Percentiles rank a stretch among this genome's conserved stretches.
Conservation (phyloP, 2,888 invertebrate species). For the Acanthoscelides obtectus region DNA sequence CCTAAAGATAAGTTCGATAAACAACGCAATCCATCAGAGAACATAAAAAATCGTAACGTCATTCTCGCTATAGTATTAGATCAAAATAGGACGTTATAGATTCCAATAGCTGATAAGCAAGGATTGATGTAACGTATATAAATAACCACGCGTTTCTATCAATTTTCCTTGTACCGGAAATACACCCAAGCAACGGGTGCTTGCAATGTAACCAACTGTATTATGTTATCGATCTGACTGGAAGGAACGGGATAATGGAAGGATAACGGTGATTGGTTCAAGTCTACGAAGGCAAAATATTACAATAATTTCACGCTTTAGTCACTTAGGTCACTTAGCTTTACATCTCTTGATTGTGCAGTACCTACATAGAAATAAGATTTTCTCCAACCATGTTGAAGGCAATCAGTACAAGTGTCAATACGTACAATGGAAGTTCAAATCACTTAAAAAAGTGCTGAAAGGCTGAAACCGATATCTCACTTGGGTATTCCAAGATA, state of each 20-base stretch:
- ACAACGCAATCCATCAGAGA: neutral
- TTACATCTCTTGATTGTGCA: too few species aligned
- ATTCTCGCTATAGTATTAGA: neutral
- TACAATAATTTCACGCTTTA: too few species aligned
- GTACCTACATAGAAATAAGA: too few species aligned
- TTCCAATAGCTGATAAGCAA: neutral
- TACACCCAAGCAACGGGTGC: neutral
- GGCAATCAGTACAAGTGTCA: too few species aligned
- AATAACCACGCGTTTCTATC: neutral
- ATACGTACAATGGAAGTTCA: too few species aligned
- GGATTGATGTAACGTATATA: neutral
- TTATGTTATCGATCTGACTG: neutral
- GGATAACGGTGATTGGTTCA: neutral
- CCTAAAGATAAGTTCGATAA: neutral
- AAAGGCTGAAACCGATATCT: too few species aligned
- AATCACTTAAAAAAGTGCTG: too few species aligned
- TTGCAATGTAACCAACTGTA: neutral
- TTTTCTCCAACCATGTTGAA: too few species aligned
- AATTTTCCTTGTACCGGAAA: neutral
- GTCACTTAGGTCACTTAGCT: too few species aligned
- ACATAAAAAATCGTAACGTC: neutral
- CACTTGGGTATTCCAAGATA: too few species aligned
- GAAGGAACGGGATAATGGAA: neutral
- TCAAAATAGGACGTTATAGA: neutral
- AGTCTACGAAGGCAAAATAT: too few species aligned